Conservation (phyloP, 2,888 invertebrate species). For the Drosophila melanosoma region DNA sequence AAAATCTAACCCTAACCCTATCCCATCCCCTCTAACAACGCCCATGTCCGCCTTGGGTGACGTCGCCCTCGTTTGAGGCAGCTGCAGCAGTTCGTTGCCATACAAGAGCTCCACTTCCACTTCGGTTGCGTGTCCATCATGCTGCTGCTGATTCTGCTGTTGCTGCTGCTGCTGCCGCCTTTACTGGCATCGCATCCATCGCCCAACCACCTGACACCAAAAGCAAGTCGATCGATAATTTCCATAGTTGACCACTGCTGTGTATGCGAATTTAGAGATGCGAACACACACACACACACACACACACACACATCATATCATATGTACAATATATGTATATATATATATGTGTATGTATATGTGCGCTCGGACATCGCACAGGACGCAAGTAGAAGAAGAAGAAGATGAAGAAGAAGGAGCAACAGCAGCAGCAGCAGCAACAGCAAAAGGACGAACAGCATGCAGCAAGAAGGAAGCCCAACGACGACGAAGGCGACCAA, state of each 20-base stretch:
- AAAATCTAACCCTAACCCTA: conserved; percentile 54
- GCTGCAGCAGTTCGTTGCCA: conserved; percentile 63
- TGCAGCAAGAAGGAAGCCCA: conserved; percentile 73
- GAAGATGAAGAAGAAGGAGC: conserved; percentile 49
- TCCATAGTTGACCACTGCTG: conserved; percentile 84
- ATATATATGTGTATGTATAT: conserved; percentile 12
- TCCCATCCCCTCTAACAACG: conserved; percentile 35
- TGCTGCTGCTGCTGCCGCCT: conserved; percentile 49
- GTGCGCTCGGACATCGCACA: conserved; percentile 48
- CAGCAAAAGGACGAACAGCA: conserved; percentile 52
- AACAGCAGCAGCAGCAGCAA: conserved; percentile 25
- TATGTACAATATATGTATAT: conserved; percentile 17
- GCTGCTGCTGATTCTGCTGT: conserved; percentile 47
- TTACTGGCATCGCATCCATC: conserved; percentile 69
- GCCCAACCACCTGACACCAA: conserved; percentile 83
- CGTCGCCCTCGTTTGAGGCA: conserved; percentile 68
- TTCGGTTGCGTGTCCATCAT: conserved; percentile 74
- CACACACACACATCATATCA: conserved; percentile 15
- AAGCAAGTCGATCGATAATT: conserved; percentile 85
- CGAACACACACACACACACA: conserved; percentile 68
- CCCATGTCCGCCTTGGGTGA: conserved; percentile 74
- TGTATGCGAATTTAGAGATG: conserved; percentile 83
- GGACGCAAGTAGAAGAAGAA: conserved; percentile 64
- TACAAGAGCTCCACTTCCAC: conserved; percentile 53
- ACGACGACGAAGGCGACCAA: conserved; percentile 68